Base-by-base conservation (phyloP, 2,888 invertebrate species). In the Lamellibrachia columna region DNA sequence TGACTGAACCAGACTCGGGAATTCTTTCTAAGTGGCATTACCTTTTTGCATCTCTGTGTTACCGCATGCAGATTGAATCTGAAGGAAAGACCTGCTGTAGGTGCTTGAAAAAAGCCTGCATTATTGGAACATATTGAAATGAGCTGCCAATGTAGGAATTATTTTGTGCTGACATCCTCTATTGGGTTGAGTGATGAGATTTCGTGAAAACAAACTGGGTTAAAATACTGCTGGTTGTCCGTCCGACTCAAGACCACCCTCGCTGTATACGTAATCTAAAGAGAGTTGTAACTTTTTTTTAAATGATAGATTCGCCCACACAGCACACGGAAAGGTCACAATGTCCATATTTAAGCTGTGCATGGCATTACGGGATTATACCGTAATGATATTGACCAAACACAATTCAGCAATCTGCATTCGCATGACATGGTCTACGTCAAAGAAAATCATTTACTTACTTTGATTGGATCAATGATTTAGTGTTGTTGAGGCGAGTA, bases 361-460 rank as follows among this genome's bases (percentile, higher is more conserved):
- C 75, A 75, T 6, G 22, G 75, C 22, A 75, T 75, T 75, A 75
- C 3, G 75, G 75, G 75, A 75, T 75, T 75, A 75, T n/a, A 22
- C 15, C 22, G 75, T 75, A 75, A 75, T 75, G 75, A 75, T 75
- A 75, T 75, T 75, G 75, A 75, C 75, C 75, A 75, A 75, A 15
- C 75, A 75, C 75, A 75, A 75, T 75, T 75, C 22, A n/a, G 75
- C n/a, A 75, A 75, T 75, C 75, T 75, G 15, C 75, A n/a, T 22
- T 75, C 22, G 22, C 22, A 22, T 75, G 75, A 75, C 15, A n/a
- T 7, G 22, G 15, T 22, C 75, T n/a, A 75, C 75, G 22, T 6
- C 22, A n/a, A 75, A 75, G 75, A n/a, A 75, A 75, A 75, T 75
- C 75, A 75, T 75, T 75, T 75, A 75, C 75, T 75, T 75, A 75